Evolutionary conservation across 2,797 vertebrate genomes (phyloP).

Genomic region (Lagocephalus sceleratus): DNA sequence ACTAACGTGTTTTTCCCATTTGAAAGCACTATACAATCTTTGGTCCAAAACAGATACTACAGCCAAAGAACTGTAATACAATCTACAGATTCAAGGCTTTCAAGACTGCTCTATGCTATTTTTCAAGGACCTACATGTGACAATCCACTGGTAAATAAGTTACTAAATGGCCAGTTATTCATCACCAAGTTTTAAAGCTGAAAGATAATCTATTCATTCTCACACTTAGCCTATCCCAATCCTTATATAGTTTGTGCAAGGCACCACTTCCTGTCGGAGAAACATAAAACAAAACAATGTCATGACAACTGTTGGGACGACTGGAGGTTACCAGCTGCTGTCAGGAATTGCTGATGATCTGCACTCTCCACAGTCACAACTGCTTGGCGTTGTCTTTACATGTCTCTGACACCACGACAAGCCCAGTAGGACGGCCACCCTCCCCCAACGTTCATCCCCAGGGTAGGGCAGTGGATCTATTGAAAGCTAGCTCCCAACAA

Average conservation of each 20-base stretch:
- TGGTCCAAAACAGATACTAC: not conserved
- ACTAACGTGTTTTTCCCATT: not conserved
- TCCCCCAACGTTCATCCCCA: slow-evolving; percentile 14
- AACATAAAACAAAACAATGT: slow-evolving; percentile 64
- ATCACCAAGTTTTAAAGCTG: slow-evolving; percentile 62
- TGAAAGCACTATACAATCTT: not conserved
- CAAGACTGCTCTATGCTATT: slow-evolving; percentile 20
- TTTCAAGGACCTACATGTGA: slow-evolving; percentile 29
- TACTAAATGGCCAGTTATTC: slow-evolving; percentile 57
- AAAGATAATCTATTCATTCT: slow-evolving; percentile 66
- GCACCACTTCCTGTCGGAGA: slow-evolving; percentile 50
- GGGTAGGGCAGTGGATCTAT: slow-evolving; percentile 27
- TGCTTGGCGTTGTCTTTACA: slow-evolving; percentile 65
- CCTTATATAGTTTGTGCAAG: slow-evolving; percentile 40
- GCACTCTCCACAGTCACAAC: slow-evolving; percentile 57
- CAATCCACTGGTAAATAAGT: slow-evolving; percentile 64
- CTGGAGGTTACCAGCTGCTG: slow-evolving; percentile 71
- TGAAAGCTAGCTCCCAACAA: slow-evolving; percentile 3
- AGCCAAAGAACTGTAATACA: slow-evolving; percentile 30
- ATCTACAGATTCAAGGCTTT: slow-evolving; percentile 7
- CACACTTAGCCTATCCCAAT: slow-evolving; percentile 9
- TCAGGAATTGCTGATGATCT: slow-evolving; percentile 68
- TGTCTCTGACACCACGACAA: slow-evolving; percentile 47
- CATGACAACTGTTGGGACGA: slow-evolving; percentile 64
- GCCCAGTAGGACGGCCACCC: slow-evolving; percentile 39